These are phyloP conservation scores for Salpingus planirostris DNA, from an alignment of 2,888 invertebrate species.

Conservation along the genomic window DNA sequence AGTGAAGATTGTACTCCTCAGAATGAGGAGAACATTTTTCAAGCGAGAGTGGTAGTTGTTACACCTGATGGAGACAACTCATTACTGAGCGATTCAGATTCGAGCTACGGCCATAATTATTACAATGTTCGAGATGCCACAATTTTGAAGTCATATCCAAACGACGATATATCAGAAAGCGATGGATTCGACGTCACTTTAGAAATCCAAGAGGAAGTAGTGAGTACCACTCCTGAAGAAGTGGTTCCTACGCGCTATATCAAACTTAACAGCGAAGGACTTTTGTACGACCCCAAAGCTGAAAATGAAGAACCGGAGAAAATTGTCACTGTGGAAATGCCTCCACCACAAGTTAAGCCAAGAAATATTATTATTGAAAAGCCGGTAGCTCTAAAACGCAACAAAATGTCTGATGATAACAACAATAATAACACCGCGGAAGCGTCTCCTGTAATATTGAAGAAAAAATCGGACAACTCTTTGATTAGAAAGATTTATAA, in stretches of 20 bases:
- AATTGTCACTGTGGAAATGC: neutral
- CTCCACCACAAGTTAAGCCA: conserved; percentile 6
- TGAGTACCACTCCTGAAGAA: neutral
- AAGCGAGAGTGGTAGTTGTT: too few species aligned
- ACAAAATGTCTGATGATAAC: too few species aligned
- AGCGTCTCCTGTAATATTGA: conserved; percentile 1
- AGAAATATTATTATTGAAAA: conserved; percentile 1
- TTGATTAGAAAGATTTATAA: conserved; percentile 28
- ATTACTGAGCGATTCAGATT: too few species aligned
- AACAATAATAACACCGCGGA: neutral
- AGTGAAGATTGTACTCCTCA: too few species aligned
- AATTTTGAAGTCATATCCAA: too few species aligned
- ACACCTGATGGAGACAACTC: too few species aligned
- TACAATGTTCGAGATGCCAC: too few species aligned
- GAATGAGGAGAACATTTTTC: too few species aligned
- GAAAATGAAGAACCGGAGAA: neutral
- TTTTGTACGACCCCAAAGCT: conserved; percentile 7
- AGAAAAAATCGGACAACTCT: conserved; percentile 27
- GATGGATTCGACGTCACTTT: neutral
- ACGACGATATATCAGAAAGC: conserved; percentile 1
- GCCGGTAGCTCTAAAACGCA: neutral
- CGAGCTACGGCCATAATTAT: too few species aligned
- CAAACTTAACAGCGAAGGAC: conserved; percentile 5
- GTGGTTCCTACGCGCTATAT: too few species aligned
- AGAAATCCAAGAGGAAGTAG: neutral